Evolutionary conservation across 1,140 invertebrate genomes (phyloP), one percentile per base, ranked within the genome.

Genomic region (Hycleus cichorii): DNA sequence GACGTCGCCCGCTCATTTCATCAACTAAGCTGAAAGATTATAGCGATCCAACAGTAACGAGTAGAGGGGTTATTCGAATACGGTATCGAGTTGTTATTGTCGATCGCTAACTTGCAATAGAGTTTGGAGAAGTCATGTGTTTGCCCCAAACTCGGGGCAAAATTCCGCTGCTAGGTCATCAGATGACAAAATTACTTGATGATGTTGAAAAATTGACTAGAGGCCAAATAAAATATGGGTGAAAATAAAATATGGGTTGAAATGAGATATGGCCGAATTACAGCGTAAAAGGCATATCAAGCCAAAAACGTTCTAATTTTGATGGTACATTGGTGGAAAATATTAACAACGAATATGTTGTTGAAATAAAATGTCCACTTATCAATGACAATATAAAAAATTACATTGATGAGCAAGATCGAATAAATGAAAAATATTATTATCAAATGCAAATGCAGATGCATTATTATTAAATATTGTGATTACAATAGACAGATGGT

Each of bases 401-500:
- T 68, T 72, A 59, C 42, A 39, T 54, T 4, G 24, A 25, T 9
- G 9, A 39, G 3, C 49, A 60, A 18, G 49, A 51, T 40, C 46
- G 51, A n/a, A 72, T 77, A 10, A 64, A 59, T 3, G 67, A 66
- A 0, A 77, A 76, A 54, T 77, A 73, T 50, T 71, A 72, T 61
- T 73, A 74, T 4, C 75, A 78, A 58, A 75, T 78, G 27, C 74
- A 77, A 57, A 62, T 77, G 10, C 76, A 78, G 67, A 78, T 77
- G 76, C 9, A 12, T 12, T 18, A 42, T n/a, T 0, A n/a, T 42
- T n/a, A 42, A 42, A 42, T 7, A 32, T 32, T 32, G 32, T 7
- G 32, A 2, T 32, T 32, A 32, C 32, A 7, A 32, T 32, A 32
- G 3, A 4, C 0, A 32, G 4, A 42, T 11, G 40, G 1, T 42